Evolutionary conservation across 2,113 vertebrate species (phyloP).

Genomic region (Macquaria australasica): DNA sequence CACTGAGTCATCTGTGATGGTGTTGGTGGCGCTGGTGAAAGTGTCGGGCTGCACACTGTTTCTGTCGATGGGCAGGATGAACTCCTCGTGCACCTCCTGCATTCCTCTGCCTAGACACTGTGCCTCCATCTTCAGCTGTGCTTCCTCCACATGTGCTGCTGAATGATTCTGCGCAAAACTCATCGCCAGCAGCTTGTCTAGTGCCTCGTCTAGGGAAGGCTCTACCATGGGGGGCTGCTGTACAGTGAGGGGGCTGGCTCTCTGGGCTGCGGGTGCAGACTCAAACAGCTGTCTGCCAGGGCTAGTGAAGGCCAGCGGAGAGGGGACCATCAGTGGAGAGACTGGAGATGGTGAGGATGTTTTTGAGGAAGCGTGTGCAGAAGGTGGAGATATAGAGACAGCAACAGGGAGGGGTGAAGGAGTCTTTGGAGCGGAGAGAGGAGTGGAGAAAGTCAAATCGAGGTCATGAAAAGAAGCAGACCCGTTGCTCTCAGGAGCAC

Average conservation of each 20-base stretch:
- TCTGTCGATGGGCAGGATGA: conserved; percentile 80
- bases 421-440: conserved; percentile 53
- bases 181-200: conserved; percentile 84
- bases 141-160: conserved; percentile 13
- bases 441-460: conserved; percentile 51
- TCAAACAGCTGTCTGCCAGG: conserved; percentile 44
- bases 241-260: conserved; percentile 52
- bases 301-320: conserved; percentile 43
- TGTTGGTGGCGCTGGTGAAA: conserved; percentile 58
- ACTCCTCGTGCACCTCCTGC: conserved; percentile 77
- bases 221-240: conserved; percentile 57
- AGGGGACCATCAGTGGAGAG: conserved; percentile 18
- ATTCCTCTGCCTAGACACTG: conserved; percentile 49
- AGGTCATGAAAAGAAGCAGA: conserved; percentile 50
- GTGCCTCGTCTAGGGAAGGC: conserved; percentile 81
- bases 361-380: conserved; percentile 42
- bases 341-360: conserved; percentile 57
- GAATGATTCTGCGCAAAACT: conserved; percentile 70
- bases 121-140: conserved; percentile 30
- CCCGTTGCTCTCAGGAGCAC: conserved; percentile 44
- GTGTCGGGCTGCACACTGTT: conserved; percentile 85
- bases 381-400: conserved; percentile 43
- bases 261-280: neutral
- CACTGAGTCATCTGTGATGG: conserved; percentile 72
- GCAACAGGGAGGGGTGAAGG: conserved; percentile 62